Evolutionary conservation across 2,797 vertebrate species (phyloP).

Genomic region (Tapirus indicus): DNA sequence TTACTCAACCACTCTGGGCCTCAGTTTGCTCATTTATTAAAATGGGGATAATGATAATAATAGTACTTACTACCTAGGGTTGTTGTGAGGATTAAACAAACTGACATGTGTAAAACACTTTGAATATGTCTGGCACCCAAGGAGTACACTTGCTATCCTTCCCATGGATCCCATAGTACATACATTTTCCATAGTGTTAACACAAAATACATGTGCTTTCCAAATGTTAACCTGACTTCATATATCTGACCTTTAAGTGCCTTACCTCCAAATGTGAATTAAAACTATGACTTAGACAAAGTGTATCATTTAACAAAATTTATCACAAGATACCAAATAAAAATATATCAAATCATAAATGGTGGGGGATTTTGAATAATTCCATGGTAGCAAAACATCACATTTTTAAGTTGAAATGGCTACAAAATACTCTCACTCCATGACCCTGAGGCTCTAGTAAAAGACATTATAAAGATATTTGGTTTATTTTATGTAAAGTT

Average conservation of each 20-base stretch:
- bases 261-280: not conserved
- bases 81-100: not conserved
- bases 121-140: fast-evolving
- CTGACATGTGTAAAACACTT: fast-evolving
- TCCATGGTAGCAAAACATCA: not conserved
- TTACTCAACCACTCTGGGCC: not conserved
- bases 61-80: fast-evolving
- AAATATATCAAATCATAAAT: not conserved
- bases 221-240: not conserved
- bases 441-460: not conserved
- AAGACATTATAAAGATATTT: not conserved
- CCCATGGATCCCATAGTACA: fast-evolving
- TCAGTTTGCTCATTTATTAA: not conserved
- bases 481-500: not conserved
- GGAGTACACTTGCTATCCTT: fast-evolving
- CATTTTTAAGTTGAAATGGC: not conserved
- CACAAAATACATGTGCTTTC: not conserved
- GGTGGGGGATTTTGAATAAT: not conserved
- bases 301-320: not conserved
- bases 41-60: not conserved
- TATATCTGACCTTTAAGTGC: not conserved
- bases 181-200: not conserved
- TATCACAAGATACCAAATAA: not conserved
- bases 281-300: not conserved
- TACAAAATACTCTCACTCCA: not conserved